Conservation (phyloP, 2,888 invertebrate species). For the Meandrusa payeni region DNA sequence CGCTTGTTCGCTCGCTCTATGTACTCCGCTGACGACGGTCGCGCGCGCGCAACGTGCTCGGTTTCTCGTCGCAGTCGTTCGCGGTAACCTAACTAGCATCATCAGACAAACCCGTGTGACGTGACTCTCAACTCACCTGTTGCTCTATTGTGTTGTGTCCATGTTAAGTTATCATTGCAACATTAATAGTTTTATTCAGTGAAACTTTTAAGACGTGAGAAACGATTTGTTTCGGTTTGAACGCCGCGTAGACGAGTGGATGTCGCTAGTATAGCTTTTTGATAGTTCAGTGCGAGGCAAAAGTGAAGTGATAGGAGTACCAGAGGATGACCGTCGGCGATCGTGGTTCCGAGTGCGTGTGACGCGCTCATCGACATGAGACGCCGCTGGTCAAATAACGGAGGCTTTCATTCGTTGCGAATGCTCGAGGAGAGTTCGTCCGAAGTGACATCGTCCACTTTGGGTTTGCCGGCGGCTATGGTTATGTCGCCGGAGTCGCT, state of each 20-base stretch:
- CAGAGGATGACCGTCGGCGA: slow-evolving; percentile 71
- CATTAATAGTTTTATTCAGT: slow-evolving; percentile 45
- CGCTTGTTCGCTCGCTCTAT: slow-evolving; percentile 64
- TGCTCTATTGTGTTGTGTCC: slow-evolving; percentile 65
- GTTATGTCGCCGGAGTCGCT: slow-evolving; percentile 89
- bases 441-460: slow-evolving; percentile 88
- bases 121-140: slow-evolving; percentile 56
- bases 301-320: slow-evolving; percentile 74
- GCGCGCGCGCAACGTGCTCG: slow-evolving; percentile 70
- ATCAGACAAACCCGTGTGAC: slow-evolving; percentile 49
- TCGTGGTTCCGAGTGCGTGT: slow-evolving; percentile 62
- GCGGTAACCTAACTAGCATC: slow-evolving; percentile 52
- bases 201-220: slow-evolving; percentile 51
- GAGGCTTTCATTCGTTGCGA: slow-evolving; percentile 83
- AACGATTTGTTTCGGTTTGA: slow-evolving; percentile 59
- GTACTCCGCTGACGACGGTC: slow-evolving; percentile 75
- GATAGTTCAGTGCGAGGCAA: slow-evolving; percentile 70
- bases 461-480: slow-evolving; percentile 86
- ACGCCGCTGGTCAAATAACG: slow-evolving; percentile 89
- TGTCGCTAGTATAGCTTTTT: slow-evolving; percentile 60
- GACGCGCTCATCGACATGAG: slow-evolving; percentile 83
- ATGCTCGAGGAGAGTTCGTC: slow-evolving; percentile 87
- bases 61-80: slow-evolving; percentile 49
- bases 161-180: slow-evolving; percentile 42
- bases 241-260: slow-evolving; percentile 60